These are phyloP conservation scores for Coremacera marginata DNA, from an alignment of 2,888 invertebrate species.

Conservation along the genomic window DNA sequence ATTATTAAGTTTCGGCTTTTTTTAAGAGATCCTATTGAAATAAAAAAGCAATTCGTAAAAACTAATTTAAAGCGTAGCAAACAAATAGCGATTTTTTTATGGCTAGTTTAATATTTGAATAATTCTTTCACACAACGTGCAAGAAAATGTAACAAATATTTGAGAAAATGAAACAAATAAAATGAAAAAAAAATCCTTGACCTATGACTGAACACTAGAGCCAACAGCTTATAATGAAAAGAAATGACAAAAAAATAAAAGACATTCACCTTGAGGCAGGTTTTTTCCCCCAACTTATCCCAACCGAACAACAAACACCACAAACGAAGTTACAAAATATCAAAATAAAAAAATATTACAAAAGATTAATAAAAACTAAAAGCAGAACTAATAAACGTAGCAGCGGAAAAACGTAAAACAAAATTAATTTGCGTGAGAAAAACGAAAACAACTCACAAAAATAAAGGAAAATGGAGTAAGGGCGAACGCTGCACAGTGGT, in stretches of 20 bases:
- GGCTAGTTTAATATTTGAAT: neutral
- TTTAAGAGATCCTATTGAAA: no score
- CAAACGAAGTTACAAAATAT: neutral
- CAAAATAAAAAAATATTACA: neutral
- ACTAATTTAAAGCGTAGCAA: slow-evolving; percentile 1
- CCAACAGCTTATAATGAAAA: neutral
- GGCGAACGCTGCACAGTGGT: no score
- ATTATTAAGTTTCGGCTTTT: no score
- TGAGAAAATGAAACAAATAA: neutral
- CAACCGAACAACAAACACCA: neutral
- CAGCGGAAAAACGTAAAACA: neutral
- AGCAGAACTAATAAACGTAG: neutral
- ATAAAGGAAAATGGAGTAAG: neutral
- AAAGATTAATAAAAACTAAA: neutral
- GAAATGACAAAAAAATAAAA: neutral
- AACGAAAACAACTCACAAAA: neutral
- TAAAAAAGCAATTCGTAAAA: neutral
- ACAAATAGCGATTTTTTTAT: neutral
- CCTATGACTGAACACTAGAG: neutral
- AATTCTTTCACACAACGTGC: neutral
- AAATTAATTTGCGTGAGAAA: neutral
- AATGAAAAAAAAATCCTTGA: slow-evolving; percentile 22
- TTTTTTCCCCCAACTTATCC: neutral
- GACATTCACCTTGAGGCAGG: slow-evolving; percentile 8
- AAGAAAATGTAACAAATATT: neutral